A percentile compares a stretch with the other conserved stretches of the same genome.
Conservation (phyloP, 2,113 vertebrate genomes). For the Marmota monax region DNA sequence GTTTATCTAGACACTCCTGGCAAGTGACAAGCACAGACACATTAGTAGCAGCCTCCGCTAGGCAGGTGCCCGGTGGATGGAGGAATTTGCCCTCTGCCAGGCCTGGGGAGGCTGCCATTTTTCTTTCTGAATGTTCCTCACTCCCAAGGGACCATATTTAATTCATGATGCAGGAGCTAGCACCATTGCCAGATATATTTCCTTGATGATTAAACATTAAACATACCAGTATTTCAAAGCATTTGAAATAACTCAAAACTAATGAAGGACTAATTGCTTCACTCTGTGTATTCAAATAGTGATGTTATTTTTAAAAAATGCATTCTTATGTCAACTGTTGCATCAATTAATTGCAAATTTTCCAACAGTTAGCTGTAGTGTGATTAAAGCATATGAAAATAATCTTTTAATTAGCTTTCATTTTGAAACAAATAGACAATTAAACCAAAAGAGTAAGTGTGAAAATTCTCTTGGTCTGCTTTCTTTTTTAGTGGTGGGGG, state of each 20-base stretch:
- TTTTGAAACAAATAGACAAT: constrained; percentile 81
- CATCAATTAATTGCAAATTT: constrained; percentile 88
- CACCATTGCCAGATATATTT: constrained; percentile 83
- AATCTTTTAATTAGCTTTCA: constrained; percentile 87
- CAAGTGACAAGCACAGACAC: background rate
- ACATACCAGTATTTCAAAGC: constrained; percentile 85
- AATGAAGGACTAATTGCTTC: constrained; percentile 90
- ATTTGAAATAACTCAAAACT: constrained; percentile 86
- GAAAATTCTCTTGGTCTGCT: constrained; percentile 78
- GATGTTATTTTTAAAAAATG: constrained; percentile 84
- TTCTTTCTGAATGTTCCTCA: constrained; percentile 49
- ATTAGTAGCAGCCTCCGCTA: background rate
- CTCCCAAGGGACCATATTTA: constrained; percentile 62
- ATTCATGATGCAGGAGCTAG: constrained; percentile 79
- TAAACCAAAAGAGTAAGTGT: constrained; percentile 80
- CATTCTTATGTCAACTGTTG: constrained; percentile 86
- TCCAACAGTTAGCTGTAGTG: constrained; percentile 84
- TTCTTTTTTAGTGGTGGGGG: background rate
- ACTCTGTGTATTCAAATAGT: constrained; percentile 85
- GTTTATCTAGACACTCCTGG: background rate
- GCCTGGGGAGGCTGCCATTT: constrained; percentile 37
- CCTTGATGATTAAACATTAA: constrained; percentile 88
- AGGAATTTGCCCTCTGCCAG: background rate
- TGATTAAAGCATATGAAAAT: constrained; percentile 87
- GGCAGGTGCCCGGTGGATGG: background rate